Evolutionary conservation across 2,113 vertebrate species (phyloP).

Genomic region (Trematocara stigmaticum): DNA sequence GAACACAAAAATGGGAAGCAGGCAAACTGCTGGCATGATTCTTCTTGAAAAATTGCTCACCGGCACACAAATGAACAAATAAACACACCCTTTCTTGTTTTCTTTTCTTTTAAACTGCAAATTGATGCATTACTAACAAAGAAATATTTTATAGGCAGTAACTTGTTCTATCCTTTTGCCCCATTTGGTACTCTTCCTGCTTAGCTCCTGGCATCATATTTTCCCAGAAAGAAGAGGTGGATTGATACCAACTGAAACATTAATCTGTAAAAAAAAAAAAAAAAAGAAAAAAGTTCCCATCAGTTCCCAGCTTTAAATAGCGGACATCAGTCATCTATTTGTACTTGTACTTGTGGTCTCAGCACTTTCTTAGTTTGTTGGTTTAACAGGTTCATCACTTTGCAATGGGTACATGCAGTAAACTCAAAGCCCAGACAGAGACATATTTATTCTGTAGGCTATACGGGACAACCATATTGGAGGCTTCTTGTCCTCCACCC

Average conservation of each 20-base stretch:
- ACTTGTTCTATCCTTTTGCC: background rate
- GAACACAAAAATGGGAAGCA: background rate
- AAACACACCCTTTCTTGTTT: background rate
- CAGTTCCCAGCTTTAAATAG: background rate
- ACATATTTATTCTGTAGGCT: background rate
- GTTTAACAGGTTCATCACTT: background rate
- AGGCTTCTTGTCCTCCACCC: slow-evolving; percentile 27
- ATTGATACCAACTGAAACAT: background rate
- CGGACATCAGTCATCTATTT: background rate
- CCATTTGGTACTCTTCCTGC: background rate
- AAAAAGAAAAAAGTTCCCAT: background rate
- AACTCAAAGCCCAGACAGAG: background rate
- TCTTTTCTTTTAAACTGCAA: background rate
- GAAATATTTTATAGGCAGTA: background rate
- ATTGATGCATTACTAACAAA: background rate
- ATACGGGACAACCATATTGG: background rate
- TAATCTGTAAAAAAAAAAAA: background rate
- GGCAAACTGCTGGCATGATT: background rate
- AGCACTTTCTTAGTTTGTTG: background rate
- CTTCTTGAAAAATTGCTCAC: background rate
- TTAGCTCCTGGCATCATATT: background rate
- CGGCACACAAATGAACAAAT: background rate
- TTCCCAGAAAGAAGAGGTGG: background rate
- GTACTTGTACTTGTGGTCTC: background rate
- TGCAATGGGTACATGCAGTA: background rate